phyloP scores from a whole-genome alignment of 2,888 invertebrate species.

The Drosophila neutralis region DNA sequence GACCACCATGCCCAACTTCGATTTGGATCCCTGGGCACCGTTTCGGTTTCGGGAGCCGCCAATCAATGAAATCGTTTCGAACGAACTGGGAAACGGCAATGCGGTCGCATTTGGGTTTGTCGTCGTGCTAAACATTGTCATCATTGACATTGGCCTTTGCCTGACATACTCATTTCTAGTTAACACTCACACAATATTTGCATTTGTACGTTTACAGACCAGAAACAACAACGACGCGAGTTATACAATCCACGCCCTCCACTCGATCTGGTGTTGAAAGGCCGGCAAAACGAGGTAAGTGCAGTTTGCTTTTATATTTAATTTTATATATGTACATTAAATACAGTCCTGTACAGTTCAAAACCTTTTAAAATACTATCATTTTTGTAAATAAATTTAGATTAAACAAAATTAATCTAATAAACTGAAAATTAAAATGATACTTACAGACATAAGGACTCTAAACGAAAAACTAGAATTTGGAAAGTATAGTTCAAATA shows the following conservation, averaged over 20 bases:
- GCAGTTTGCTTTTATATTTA: neutral
- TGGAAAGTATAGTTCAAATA: neutral
- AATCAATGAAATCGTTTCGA: slow-evolving; percentile 25
- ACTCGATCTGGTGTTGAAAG: slow-evolving; percentile 37
- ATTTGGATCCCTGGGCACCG: slow-evolving; percentile 53
- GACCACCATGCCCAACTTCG: neutral
- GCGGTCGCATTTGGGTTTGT: slow-evolving; percentile 52
- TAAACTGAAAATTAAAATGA: neutral
- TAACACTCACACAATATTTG: neutral
- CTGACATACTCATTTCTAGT: neutral
- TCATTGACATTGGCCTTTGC: slow-evolving; percentile 11
- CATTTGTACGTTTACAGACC: slow-evolving; percentile 21
- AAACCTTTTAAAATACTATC: neutral
- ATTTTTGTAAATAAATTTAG: neutral
- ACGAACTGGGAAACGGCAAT: slow-evolving; percentile 23
- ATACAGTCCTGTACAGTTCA: neutral
- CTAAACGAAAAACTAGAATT: neutral
- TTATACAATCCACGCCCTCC: slow-evolving; percentile 26
- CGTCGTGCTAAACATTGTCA: slow-evolving; percentile 13
- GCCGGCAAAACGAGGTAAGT: slow-evolving; percentile 62
- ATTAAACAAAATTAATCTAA: neutral
- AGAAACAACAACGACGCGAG: slow-evolving; percentile 32
- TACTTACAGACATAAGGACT: neutral
- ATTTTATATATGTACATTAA: neutral
- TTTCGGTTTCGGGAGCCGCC: slow-evolving; percentile 57